phyloP scores from a whole-genome alignment of 2,888 invertebrate species.

The Stenchaetothrips biformis region DNA sequence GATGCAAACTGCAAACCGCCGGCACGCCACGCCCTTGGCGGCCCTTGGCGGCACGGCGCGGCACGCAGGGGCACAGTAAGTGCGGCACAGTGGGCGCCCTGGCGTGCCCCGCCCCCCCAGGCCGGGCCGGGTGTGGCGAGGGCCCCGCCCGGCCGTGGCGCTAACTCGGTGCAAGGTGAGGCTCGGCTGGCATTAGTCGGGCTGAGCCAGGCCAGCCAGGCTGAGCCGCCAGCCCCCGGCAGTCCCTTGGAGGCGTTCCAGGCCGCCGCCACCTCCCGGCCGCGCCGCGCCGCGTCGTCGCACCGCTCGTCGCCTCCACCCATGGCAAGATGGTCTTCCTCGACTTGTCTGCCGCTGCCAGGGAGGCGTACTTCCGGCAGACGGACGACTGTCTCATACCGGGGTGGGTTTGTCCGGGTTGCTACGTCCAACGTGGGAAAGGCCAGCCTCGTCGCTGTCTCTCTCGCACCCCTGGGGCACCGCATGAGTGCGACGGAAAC shows the following conservation, averaged over 20 bases:
- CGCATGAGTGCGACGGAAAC: neutral
- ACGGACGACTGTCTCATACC: conserved; percentile 60
- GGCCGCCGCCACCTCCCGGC: neutral
- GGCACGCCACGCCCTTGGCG: no score
- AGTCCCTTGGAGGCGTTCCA: neutral
- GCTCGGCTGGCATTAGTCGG: neutral
- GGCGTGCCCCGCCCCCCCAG: no score
- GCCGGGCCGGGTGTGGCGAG: neutral
- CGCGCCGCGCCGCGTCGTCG: neutral
- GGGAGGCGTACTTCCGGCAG: conserved; percentile 55
- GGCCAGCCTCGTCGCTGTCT: neutral
- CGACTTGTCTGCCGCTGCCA: conserved; percentile 36
- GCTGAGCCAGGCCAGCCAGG: neutral
- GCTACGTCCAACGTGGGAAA: neutral
- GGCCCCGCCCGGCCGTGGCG: neutral
- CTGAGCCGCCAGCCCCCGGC: neutral
- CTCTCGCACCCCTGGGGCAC: neutral
- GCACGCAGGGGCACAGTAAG: no score
- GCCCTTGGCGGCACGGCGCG: no score
- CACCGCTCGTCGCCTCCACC: neutral
- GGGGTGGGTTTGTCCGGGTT: conserved; percentile 52
- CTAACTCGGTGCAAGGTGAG: conserved; percentile 7
- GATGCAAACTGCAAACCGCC: no score
- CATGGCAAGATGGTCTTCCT: conserved; percentile 12
- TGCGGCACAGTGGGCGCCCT: no score